Evolutionary conservation across 2,797 vertebrate species (phyloP), one percentile per base, ranked within the genome.

Genomic region (Notoglanidium macrostoma): DNA sequence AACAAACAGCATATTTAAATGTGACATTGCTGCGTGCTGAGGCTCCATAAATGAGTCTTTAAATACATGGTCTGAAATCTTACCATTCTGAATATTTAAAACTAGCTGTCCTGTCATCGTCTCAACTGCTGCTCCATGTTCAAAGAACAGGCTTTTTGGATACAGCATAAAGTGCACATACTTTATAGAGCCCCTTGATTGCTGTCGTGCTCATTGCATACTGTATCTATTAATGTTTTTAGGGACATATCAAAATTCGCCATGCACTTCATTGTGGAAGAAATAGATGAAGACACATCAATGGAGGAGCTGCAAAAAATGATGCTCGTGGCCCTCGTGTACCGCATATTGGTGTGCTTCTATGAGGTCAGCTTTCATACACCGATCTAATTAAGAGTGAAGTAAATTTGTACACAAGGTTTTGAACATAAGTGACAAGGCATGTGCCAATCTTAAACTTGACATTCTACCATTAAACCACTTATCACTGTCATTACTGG

Each of bases 291-390:
- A 93, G 98, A 99, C 87, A 99, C 98, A 0, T 99, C 98, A 5
- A 98, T 99, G 97, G 98, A 99, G 94, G 98, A 99, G 83, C 92
- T 99, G 88, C 98, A 99, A 95, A 99, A 98, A 94, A 99, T 99
- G 98, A 98, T 99, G 98, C 92, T 98, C 35, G 98, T 99, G 87
- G 98, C 98, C 29, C 96, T 99, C 84, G 96, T 99, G 91, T 99
- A 99, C 94, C 96, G 98, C 91, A 92, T 99, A 86, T 92, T 99
- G 90, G 98, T 99, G 90, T 99, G 98, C 95, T 96, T 98, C 92
- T 99, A 99, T 93, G 98, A 99, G 97, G 98, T 99, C 82, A 5
- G 59, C 55, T 83, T 46, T 1, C 54, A 14, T 51, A 40, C 35
- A n/a, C 26, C 6, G 78, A 21, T 79, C 32, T 80, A 80, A 61